Base-by-base conservation (phyloP, 2,113 vertebrate species). In the Canis aureus region DNA sequence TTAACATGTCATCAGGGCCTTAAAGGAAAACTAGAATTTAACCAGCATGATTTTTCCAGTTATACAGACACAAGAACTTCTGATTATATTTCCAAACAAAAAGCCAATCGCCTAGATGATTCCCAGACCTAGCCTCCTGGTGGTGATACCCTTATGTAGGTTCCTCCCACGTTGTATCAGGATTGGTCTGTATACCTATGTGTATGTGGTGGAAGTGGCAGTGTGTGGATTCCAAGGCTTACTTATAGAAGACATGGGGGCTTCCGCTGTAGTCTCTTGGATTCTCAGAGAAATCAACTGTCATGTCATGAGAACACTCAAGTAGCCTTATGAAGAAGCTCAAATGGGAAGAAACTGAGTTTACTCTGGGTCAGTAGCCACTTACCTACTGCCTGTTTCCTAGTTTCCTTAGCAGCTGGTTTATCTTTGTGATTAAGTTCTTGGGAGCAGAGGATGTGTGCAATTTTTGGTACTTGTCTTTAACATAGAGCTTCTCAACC, bases 371-470 rank as follows among this genome's bases (percentile, higher is more conserved):
- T n/a, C 82, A 89, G 20, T 59, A 53, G n/a, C 7, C 20, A 66
- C 57, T 6, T 6, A 66, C 15, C 66, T 27, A 4, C 25, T 32
- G 6, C 57, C 38, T 62, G 35, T 91, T 84, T 84, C 79, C 62
- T 91, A 64, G 51, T 78, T 94, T 73, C 55, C 66, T n/a, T 82
- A 57, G 59, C 25, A 82, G 10, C 17, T 82, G 55, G 43, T 94
- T 94, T 94, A 53, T 64, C 66, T 90, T 57, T 67, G 87, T 76
- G 59, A 57, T 59, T 51, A 91, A 84, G 88, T 91, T 76, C 79
- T 91, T 95, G 57, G 71, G 20, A 85, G 16, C 87, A 95, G n/a
- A 66, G 78, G 11, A 67, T 20, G 9, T 57, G n/a, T 67, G 20
- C 27, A 66, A 5, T 38, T 91, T 91, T n/a, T 59, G 53, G 35